Evolutionary conservation across 2,888 invertebrate species (phyloP).

Genomic region (Scelioninae gen. 1): DNA sequence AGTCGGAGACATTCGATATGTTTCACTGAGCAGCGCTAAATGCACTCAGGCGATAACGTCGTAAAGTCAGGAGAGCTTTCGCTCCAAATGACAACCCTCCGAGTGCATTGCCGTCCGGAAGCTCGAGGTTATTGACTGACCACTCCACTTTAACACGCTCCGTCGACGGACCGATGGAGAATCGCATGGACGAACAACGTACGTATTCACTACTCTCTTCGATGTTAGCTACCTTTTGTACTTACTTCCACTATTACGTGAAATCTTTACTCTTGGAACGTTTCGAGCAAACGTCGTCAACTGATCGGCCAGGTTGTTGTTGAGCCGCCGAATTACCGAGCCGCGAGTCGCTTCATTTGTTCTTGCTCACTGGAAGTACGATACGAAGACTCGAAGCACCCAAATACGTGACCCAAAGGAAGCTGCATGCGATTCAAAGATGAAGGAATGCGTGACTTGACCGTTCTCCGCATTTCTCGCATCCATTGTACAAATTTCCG

Average conservation of each 20-base stretch:
- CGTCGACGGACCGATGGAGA: constrained; percentile 72
- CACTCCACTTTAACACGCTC: constrained; percentile 79
- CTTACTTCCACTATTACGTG: constrained; percentile 49
- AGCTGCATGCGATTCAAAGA: constrained; percentile 37
- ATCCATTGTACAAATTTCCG: constrained; percentile 19
- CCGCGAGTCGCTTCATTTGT: constrained; percentile 58
- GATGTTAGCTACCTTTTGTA: constrained; percentile 47
- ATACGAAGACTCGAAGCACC: neutral
- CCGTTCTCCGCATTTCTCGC: constrained; percentile 49
- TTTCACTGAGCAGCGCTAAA: constrained; percentile 77
- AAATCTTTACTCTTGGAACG: constrained; percentile 41
- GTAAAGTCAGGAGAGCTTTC: constrained; percentile 80
- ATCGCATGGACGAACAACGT: constrained; percentile 60
- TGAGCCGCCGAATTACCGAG: constrained; percentile 6
- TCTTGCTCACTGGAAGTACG: constrained; percentile 62
- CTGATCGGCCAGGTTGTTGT: neutral
- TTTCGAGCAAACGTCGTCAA: constrained; percentile 19
- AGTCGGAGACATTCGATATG: constrained; percentile 69
- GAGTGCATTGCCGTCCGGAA: constrained; percentile 80
- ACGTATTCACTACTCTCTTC: constrained; percentile 28
- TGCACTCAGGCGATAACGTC: constrained; percentile 80
- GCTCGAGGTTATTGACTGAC: constrained; percentile 83
- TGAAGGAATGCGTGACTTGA: constrained; percentile 42
- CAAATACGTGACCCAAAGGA: neutral
- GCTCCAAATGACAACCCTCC: constrained; percentile 82